These are phyloP conservation scores for Myopa tessellatipennis DNA, from an alignment of 2,888 invertebrate genomes.

Conservation along the genomic window DNA sequence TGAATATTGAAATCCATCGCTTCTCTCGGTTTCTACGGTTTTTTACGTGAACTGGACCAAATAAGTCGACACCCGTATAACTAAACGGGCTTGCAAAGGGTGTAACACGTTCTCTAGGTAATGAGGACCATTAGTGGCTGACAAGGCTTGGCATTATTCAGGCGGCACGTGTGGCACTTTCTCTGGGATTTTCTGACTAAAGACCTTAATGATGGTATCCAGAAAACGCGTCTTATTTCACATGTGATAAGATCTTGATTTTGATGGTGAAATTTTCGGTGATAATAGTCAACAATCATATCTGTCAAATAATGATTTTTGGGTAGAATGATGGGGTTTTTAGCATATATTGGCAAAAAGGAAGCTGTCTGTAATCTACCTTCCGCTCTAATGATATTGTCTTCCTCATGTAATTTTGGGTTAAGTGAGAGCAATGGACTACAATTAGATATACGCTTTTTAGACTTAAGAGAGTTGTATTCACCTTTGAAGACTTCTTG, in stretches of 20 bases:
- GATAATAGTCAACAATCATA: conserved; percentile 29
- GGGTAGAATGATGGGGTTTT: too few species aligned
- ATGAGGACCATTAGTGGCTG: conserved; percentile 11
- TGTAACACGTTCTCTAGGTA: conserved; percentile 25
- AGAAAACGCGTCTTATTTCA: conserved; percentile 31
- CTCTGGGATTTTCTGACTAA: conserved; percentile 24
- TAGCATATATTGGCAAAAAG: too few species aligned
- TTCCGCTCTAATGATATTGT: too few species aligned
- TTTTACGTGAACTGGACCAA: conserved; percentile 20
- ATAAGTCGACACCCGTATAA: conserved; percentile 4
- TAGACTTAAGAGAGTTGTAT: not conserved
- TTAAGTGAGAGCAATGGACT: conserved; percentile 20
- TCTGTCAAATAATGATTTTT: conserved; percentile 5
- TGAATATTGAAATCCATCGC: not conserved
- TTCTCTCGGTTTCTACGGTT: conserved; percentile 21
- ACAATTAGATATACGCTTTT: conserved; percentile 11
- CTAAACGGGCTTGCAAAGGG: conserved; percentile 14
- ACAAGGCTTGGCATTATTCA: not conserved
- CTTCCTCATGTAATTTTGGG: not conserved
- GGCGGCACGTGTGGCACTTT: conserved; percentile 24
- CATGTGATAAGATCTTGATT: conserved; percentile 32
- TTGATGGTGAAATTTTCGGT: conserved; percentile 34
- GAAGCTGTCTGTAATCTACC: too few species aligned
- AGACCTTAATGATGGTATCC: conserved; percentile 31
- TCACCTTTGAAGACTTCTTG: not conserved